Evolutionary conservation across 1,140 invertebrate species (phyloP), one percentile per base, ranked within the genome.

Genomic region (Teleogryllus occipitalis): DNA sequence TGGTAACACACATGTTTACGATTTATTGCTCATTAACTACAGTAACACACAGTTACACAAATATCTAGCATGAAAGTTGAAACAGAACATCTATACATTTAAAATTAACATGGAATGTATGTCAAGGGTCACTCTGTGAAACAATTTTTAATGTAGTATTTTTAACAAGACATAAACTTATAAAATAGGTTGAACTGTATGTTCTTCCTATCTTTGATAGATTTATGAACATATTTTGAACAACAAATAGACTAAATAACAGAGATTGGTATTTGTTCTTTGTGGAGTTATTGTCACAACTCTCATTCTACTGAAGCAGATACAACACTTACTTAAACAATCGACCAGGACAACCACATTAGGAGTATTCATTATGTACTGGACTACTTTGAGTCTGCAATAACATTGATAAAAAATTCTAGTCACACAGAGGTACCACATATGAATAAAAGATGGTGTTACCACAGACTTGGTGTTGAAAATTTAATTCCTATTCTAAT

Each of bases 1-100:
- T 39, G 27, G 10, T 65, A 10, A 1, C 54, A 65, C 10, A 18
- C 54, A 54, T 54, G 18, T 65, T 65, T 65, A 14, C 54, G 18
- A 65, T 65, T 65, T 65, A 65, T 65, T 65, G 54, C 54, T 65
- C 54, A 14, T 65, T 65, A 65, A 65, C 54, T 65, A 65, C 54
- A 65, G 10, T 65, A 65, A 65, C 54, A 65, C 54, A 65, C 54
- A 65, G 10, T 65, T 65, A 65, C 54, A 65, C 54, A 10, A 65
- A 65, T 65, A 65, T 65, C 18, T 65, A 14, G 18, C 54, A 65
- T 18, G 18, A 65, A 65, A 65, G 10, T 65, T 65, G 54, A 65
- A 65, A 65, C 54, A 65, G 18, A 65, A 18, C 10, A 65, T 10
- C 18, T 65, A 14, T 10, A 65, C 10, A 10, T 14, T 65, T 65